A percentile compares a stretch with the other conserved stretches of the same genome.
Conservation (phyloP, 2,113 vertebrate genomes). For the Sceloporus tristichus region DNA sequence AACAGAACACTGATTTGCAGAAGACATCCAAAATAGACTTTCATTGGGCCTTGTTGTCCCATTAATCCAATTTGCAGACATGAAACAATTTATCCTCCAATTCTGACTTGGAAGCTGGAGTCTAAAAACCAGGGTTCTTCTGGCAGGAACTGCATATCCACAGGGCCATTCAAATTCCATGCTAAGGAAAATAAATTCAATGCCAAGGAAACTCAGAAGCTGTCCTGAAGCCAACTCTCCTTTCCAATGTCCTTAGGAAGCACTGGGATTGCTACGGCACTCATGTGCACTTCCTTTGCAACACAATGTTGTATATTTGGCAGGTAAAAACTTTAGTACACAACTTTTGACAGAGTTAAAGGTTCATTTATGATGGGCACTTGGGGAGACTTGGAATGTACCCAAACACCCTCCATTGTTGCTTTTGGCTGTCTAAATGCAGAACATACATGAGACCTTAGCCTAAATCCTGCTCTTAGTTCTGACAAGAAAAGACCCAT, state of each 20-base stretch:
- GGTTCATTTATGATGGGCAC: background rate
- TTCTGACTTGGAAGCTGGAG: background rate
- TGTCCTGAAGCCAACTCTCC: background rate
- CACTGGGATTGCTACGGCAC: background rate
- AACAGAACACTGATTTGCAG: constrained; percentile 10
- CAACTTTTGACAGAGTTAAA: background rate
- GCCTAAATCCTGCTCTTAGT: no score
- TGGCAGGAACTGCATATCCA: background rate
- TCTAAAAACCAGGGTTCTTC: background rate
- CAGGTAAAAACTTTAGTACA: background rate
- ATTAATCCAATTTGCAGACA: background rate
- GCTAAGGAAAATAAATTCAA: background rate
- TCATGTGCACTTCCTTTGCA: background rate
- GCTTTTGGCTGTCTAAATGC: no score
- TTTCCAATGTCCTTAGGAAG: background rate
- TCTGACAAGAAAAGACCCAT: no score
- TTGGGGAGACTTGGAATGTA: background rate
- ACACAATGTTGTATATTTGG: background rate
- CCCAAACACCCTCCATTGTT: background rate
- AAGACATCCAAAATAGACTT: background rate
- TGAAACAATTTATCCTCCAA: background rate
- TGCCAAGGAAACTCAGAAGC: background rate
- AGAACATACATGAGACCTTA: no score
- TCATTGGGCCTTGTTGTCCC: background rate
- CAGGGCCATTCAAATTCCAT: background rate